Evolutionary conservation across 2,888 invertebrate species (phyloP), one percentile per base, ranked within the genome.

Genomic region (Aromia moschata): DNA sequence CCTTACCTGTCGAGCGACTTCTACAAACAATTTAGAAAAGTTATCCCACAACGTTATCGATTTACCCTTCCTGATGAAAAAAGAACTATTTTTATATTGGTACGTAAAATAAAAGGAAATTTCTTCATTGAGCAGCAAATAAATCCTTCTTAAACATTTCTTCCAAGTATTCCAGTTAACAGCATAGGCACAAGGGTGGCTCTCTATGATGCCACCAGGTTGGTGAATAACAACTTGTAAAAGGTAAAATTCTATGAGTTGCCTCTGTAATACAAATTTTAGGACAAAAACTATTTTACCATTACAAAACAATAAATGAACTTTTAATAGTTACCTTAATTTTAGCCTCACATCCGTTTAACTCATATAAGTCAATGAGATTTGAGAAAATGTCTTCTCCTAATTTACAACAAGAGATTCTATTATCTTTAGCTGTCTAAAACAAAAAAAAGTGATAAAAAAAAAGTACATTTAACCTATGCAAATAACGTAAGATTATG

Each of bases 141-240:
- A 82, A 37, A 85, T 77, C 25, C 70, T 71, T 47, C 73, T 72
- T 9, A 84, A 66, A 36, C 79, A 77, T 15, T 64, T 71, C 9
- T 75, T 79, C 85, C 85, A 86, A 12, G 74, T 72, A 1, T 69
- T 65, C 79, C 80, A 80, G 57, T 81, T 71, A 49, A 69, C 67
- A 2, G 83, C 82, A 61, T 79, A 80, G 0, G 81, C 79, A 11
- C 74, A 73, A 14, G 76, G 67, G 16, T 79, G 57, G 4, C 68
- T 70, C 52, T 77, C 72, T 11, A 56, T 61, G 1, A 72, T 77
- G 15, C 85, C 84, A 52, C 78, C 75, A 0, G 85, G 85, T 74
- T 84, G 82, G 72, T 86, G 86, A 20, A 84, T 72, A 62, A 79
- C 74, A 10, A 85, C 67, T 75, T 85, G 83, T n/a, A 85, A 71